These are phyloP conservation scores for Crax fasciolata DNA, from an alignment of 2,797 vertebrate genomes.

Conservation along the genomic window DNA sequence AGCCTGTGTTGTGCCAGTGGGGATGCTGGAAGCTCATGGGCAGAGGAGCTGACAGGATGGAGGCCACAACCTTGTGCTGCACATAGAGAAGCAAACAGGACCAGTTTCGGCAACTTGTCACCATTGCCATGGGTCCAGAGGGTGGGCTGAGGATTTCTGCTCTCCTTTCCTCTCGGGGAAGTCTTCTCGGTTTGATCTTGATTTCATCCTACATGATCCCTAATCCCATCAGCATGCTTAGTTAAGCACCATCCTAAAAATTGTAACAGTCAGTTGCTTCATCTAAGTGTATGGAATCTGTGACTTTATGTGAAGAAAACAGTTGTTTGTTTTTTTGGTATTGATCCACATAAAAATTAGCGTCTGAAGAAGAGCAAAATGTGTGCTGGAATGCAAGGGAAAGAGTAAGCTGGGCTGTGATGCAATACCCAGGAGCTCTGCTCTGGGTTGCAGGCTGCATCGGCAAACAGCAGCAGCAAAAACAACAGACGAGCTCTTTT, in stretches of 20 bases:
- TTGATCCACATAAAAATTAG: background rate
- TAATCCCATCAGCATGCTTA: background rate
- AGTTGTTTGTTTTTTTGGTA: background rate
- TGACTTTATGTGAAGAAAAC: background rate
- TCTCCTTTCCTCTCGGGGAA: background rate
- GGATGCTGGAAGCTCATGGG: background rate
- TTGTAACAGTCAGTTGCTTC: background rate
- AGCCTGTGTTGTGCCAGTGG: background rate
- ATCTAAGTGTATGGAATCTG: background rate
- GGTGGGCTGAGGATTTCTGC: background rate
- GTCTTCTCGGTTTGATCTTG: background rate
- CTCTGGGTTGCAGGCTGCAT: background rate
- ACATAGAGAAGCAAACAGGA: background rate
- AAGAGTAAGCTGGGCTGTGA: background rate
- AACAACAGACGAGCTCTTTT: conserved; percentile 32
- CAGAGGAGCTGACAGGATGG: fast-evolving
- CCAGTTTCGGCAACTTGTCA: background rate
- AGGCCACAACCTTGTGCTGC: background rate
- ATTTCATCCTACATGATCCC: background rate
- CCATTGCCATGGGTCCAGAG: background rate
- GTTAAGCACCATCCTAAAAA: background rate
- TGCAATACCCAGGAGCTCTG: conserved; percentile 49
- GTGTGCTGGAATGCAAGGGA: conserved; percentile 8
- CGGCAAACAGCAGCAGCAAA: conserved; percentile 56
- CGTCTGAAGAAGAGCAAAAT: conserved; percentile 39